phyloP scores from a whole-genome alignment of 2,797 vertebrate genomes.

The Sphaeramia orbicularis region DNA sequence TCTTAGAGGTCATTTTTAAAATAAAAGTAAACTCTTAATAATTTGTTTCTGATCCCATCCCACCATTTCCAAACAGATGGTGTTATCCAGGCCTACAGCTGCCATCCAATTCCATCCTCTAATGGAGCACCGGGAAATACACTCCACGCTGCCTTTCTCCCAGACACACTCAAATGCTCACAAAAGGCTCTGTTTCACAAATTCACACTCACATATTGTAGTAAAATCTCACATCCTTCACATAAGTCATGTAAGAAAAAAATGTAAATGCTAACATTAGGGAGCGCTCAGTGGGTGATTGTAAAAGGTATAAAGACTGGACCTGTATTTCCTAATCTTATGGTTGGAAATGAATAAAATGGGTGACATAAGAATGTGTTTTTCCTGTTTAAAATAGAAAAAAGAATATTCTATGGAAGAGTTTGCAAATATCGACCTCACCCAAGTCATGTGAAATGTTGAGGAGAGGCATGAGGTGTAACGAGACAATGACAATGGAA shows the following conservation, averaged over 20 bases:
- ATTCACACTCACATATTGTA: too few species aligned
- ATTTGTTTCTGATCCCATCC: background rate
- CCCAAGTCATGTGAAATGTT: too few species aligned
- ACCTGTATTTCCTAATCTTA: too few species aligned
- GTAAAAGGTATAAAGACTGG: too few species aligned
- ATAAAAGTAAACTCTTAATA: background rate
- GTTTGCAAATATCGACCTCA: too few species aligned
- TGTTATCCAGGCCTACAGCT: slow-evolving; percentile 49
- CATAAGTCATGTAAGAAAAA: slow-evolving; percentile 14
- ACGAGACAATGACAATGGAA: too few species aligned
- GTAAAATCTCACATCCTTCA: slow-evolving; percentile 15
- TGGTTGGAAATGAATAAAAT: too few species aligned
- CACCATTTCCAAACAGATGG: slow-evolving; percentile 63
- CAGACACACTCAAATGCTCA: slow-evolving; percentile 16
- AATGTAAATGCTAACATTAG: background rate
- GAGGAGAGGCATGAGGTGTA: too few species aligned
- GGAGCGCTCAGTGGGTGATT: background rate
- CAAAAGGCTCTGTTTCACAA: slow-evolving; percentile 51
- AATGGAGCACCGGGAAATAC: slow-evolving; percentile 54
- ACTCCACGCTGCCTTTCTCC: slow-evolving; percentile 14
- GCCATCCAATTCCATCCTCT: slow-evolving; percentile 57
- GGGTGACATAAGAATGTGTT: too few species aligned
- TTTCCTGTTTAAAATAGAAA: too few species aligned
- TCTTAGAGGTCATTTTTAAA: background rate
- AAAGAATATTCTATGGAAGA: too few species aligned